Evolutionary conservation across 2,113 vertebrate species (phyloP), one percentile per base, ranked within the genome.

Genomic region (Cyprinodon variegatus): DNA sequence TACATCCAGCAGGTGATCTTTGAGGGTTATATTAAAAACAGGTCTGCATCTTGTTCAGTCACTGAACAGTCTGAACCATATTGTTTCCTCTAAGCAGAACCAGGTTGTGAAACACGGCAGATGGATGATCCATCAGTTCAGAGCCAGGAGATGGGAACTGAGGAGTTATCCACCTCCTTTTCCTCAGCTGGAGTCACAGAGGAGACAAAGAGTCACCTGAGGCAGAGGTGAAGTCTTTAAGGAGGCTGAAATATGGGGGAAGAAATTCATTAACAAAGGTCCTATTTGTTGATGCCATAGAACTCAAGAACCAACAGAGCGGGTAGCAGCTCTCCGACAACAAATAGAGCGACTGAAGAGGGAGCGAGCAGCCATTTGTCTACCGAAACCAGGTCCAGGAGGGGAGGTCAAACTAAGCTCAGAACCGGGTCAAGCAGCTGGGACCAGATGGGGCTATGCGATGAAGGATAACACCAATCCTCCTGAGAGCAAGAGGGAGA

Each of bases 351-450:
- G 37, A n/a, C 91, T 97, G 72, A 95, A 90, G 11, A 85, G 68
- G 0, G 92, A 93, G 65, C 89, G 94, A 39, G 93, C 94, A 2
- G 92, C 95, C 0, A 81, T 97, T 85, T 92, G 93, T 83, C 84
- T 93, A 0, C 93, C 95, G 0, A 91, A 93, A 74, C 76, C 46
- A 0, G 90, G 83, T 0, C 78, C 71, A 0, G 60, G 71, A 22
- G 20, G 5, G 1, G 82, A 88, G 77, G 62, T 72, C 37, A 82
- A 88, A 63, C 83, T 81, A 39, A 90, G 88, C 72, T 84, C 89
- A 0, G 91, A 92, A 68, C 85, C 80, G 57, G 90, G 83, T 48
- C 86, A 86, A 3, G 91, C 89, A 13, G 84, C 88, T 0, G 86
- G 91, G 76, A 38, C 75, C n/a, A 87, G 89, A 80, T 76, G 61